Evolutionary conservation across 1,140 invertebrate species (phyloP), one percentile per base, ranked within the genome.

Genomic region (Hestina assimilis): DNA sequence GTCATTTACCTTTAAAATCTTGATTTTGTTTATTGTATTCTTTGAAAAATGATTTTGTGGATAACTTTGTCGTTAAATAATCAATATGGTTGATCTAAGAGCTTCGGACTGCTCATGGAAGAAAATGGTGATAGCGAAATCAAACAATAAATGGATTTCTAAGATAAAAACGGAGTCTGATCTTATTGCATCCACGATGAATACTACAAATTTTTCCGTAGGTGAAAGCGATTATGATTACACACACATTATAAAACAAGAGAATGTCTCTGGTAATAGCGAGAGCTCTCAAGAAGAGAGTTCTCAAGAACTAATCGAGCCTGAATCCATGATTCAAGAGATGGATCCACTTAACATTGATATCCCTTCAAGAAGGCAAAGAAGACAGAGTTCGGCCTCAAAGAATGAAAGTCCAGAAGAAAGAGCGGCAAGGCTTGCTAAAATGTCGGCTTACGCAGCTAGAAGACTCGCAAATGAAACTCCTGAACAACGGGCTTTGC

Each of bases 391-490:
- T 7, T 72, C 75, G 0, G 55, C 43, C 3, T 58, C 66, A 0
- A 83, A 80, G 43, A 58, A 57, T 66, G 90, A 91, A 64, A 77
- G 90, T 1, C 72, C 89, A 2, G 87, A 90, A 24, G 89, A 90
- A 60, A 75, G 90, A 42, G 67, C 81, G 4, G 73, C 75, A 28
- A 81, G 90, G 3, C 51, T 91, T 21, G 79, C 87, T 9, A 91
- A 90, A 51, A 89, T 89, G 87, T 84, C 87, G 1, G 80, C 81
- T 20, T 87, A 87, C 55, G 79, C 87, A 52, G 89, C 77, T 55
- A 86, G 77, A 65, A 85, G 89, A 21, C 77, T 91, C 2, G 90
- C 90, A 1, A 91, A 91, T 51, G 90, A 91, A 61, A 85, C 85
- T 12, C 88, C 89, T 1, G 90, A 90, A 15, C 89, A 91, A 64